phyloP scores from a whole-genome alignment of 2,888 invertebrate species.

The Chaitophorus viminalis region DNA sequence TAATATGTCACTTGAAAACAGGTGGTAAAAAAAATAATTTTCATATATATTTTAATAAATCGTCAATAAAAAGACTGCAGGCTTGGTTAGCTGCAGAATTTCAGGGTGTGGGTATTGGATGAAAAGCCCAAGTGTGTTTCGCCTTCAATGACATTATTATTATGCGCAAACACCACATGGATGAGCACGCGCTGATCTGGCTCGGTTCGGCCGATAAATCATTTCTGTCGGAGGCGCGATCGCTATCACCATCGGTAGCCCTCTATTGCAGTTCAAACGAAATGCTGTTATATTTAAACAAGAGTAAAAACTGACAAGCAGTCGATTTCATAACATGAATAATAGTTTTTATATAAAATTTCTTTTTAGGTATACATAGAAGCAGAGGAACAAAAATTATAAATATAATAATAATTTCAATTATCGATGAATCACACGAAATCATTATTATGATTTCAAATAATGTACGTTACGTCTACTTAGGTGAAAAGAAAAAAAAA shows the following conservation, averaged over 20 bases:
- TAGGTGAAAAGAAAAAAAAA: no score
- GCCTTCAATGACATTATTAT: conserved; percentile 15
- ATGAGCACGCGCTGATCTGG: neutral
- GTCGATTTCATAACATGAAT: conserved; percentile 18
- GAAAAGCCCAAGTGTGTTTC: conserved; percentile 5
- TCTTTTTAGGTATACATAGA: neutral
- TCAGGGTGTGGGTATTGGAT: neutral
- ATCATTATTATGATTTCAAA: neutral
- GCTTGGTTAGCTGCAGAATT: neutral
- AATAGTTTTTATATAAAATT: neutral
- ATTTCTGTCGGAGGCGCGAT: conserved; percentile 55
- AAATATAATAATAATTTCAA: neutral
- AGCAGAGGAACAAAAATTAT: neutral
- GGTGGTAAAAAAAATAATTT: neutral
- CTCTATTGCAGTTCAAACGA: conserved; percentile 25
- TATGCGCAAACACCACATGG: neutral
- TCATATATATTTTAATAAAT: neutral
- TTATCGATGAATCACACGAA: neutral
- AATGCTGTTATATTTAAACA: conserved; percentile 47
- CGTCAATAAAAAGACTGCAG: neutral
- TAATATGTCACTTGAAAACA: neutral
- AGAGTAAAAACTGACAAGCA: conserved; percentile 36
- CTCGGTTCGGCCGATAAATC: conserved; percentile 45
- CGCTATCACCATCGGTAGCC: conserved; percentile 50
- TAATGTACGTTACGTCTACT: no score